These are phyloP conservation scores for Drosophila sturtevanti DNA, from an alignment of 1,140 invertebrate genomes.

Conservation along the genomic window DNA sequence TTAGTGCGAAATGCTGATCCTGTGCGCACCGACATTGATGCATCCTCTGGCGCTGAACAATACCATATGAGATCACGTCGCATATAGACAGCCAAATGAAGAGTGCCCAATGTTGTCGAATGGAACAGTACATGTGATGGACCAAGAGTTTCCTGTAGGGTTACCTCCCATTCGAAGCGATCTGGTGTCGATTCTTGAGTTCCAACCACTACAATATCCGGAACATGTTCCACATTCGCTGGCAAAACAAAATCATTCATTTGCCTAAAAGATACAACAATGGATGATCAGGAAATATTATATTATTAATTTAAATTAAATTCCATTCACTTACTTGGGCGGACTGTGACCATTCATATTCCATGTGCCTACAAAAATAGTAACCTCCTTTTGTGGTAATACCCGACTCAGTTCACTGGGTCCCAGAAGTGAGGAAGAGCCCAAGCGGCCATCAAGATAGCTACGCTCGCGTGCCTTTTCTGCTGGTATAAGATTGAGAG, in stretches of 20 bases:
- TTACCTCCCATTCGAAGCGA: conserved; percentile 94
- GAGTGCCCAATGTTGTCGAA: conserved; percentile 91
- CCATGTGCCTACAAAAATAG: conserved; percentile 96
- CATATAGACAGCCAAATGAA: conserved; percentile 94
- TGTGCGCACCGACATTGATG: conserved; percentile 92
- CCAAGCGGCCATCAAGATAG: conserved; percentile 90
- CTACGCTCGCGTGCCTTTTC: conserved; percentile 91
- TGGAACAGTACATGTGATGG: conserved; percentile 94
- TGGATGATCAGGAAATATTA: background rate
- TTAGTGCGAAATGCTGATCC: conserved; percentile 95
- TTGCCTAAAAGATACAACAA: conserved; percentile 83
- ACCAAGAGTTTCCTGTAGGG: conserved; percentile 94
- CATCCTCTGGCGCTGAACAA: conserved; percentile 94
- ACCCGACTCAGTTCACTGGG: conserved; percentile 92
- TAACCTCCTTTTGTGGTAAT: conserved; percentile 92
- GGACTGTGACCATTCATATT: conserved; percentile 96
- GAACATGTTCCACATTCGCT: conserved; percentile 90
- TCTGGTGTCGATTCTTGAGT: conserved; percentile 95
- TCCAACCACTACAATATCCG: conserved; percentile 95
- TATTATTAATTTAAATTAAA: conserved; percentile 33
- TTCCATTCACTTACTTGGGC: conserved; percentile 84
- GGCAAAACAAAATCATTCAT: conserved; percentile 95
- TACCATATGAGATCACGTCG: conserved; percentile 96
- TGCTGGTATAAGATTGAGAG: conserved; percentile 90
- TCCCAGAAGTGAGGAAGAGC: conserved; percentile 91